Conservation (phyloP, 2,888 invertebrate genomes). For the Neoaliturus tenellus region DNA sequence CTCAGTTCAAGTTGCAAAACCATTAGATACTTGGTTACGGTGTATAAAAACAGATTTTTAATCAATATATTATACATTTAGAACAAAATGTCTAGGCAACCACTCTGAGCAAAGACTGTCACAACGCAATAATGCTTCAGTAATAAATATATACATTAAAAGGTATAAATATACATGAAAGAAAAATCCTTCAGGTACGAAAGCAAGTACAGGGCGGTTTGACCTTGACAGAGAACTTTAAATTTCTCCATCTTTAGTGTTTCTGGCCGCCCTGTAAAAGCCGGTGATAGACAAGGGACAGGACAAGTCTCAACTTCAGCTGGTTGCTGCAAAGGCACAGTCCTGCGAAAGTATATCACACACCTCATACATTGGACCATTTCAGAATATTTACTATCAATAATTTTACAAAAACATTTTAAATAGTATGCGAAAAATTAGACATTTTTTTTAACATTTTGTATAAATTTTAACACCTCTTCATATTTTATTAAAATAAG, state of each 20-base stretch:
- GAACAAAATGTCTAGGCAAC: conserved; percentile 31
- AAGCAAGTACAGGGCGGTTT: neutral
- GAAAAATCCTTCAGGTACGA: neutral
- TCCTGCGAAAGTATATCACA: conserved; percentile 9
- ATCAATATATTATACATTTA: neutral
- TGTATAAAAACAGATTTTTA: neutral
- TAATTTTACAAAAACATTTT: no score
- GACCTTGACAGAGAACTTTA: neutral
- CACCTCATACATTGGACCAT: neutral
- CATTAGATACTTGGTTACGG: neutral
- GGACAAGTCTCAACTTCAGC: neutral
- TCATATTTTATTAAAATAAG: no score
- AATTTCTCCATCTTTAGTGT: no score
- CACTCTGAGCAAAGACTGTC: conserved; percentile 23
- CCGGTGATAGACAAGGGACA: neutral
- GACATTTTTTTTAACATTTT: no score
- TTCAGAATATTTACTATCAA: neutral
- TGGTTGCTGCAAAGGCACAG: neutral
- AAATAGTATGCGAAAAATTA: no score
- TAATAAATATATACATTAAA: neutral
- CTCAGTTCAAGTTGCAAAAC: neutral
- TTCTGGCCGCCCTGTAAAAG: neutral
- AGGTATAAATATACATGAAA: neutral
- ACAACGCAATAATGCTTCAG: neutral
- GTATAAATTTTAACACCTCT: no score